phyloP scores from a whole-genome alignment of 2,888 invertebrate species.

The Drosophila mimica region DNA sequence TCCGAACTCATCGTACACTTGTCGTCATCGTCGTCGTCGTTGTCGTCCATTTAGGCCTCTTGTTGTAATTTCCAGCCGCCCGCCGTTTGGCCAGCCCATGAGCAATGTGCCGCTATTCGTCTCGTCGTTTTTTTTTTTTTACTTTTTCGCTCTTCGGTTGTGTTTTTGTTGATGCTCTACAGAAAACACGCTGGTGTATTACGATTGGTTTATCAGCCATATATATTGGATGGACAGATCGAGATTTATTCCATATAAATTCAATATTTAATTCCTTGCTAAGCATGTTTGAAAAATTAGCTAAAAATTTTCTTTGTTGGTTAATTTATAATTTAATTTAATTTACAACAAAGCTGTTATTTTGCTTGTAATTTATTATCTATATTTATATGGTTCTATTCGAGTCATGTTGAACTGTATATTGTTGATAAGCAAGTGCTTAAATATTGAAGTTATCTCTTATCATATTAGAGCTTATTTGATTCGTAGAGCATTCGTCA shows the following conservation, averaged over 20 bases:
- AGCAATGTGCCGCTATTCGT: slow-evolving; percentile 70
- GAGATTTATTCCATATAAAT: neutral
- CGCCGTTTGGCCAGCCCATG: slow-evolving; percentile 60
- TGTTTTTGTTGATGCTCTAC: slow-evolving; percentile 57
- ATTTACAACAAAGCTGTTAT: neutral
- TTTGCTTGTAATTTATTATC: neutral
- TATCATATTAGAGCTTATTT: slow-evolving; percentile 38
- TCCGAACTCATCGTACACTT: slow-evolving; percentile 45
- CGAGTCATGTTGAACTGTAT: neutral
- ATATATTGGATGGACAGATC: slow-evolving; percentile 32
- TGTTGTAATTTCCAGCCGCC: slow-evolving; percentile 71
- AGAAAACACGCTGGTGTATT: slow-evolving; percentile 9
- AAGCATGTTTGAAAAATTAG: neutral
- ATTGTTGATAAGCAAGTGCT: neutral
- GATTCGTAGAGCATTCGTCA: slow-evolving; percentile 60
- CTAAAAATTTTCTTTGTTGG: neutral
- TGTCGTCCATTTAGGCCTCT: slow-evolving; percentile 73
- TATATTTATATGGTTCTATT: neutral
- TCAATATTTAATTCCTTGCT: neutral
- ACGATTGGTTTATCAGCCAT: slow-evolving; percentile 33
- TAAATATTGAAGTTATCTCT: slow-evolving; percentile 22
- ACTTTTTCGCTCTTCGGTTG: slow-evolving; percentile 51
- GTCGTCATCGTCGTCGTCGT: slow-evolving; percentile 33
- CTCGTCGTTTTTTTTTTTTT: slow-evolving; percentile 42
- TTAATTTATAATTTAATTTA: neutral